Conservation (phyloP, 1,140 invertebrate genomes). For the Plutomurus gul region DNA sequence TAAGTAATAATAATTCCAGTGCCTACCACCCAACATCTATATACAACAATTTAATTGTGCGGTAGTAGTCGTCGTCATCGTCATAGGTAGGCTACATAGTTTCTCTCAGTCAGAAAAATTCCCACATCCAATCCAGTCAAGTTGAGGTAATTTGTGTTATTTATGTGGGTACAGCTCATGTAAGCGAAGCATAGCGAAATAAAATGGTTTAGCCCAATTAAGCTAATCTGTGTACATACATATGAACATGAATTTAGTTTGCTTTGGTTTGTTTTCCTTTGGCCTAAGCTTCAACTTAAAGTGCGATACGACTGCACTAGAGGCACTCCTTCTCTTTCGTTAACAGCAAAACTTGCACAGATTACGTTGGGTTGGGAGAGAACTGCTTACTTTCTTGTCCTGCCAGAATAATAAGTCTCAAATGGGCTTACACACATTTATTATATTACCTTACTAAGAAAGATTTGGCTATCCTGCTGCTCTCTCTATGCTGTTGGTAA, state of each 20-base stretch:
- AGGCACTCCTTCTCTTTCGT: background rate
- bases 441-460: constrained; percentile 6
- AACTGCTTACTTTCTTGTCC: background rate
- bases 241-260: background rate
- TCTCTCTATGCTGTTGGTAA: no score
- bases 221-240: constrained; percentile 3
- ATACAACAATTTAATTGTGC: no score
- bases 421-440: constrained; percentile 27
- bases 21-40: no score
- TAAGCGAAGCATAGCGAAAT: constrained; percentile 15
- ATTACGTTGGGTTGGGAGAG: no score
- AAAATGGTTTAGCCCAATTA: constrained; percentile 26
- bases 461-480: background rate
- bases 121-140: constrained; percentile 34
- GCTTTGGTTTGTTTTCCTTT: background rate
- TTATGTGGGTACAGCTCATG: constrained; percentile 10
- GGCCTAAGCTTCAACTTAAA: background rate
- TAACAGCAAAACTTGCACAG: background rate
- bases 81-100: background rate
- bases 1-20: no score
- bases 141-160: constrained; percentile 31
- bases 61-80: no score
- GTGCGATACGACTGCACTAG: background rate
- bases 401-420: background rate
- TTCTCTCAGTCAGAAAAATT: constrained; percentile 11